Percentiles rank a stretch among this genome's conserved stretches.
Conservation (phyloP, 2,797 vertebrate species). For the Manis pentadactyla region DNA sequence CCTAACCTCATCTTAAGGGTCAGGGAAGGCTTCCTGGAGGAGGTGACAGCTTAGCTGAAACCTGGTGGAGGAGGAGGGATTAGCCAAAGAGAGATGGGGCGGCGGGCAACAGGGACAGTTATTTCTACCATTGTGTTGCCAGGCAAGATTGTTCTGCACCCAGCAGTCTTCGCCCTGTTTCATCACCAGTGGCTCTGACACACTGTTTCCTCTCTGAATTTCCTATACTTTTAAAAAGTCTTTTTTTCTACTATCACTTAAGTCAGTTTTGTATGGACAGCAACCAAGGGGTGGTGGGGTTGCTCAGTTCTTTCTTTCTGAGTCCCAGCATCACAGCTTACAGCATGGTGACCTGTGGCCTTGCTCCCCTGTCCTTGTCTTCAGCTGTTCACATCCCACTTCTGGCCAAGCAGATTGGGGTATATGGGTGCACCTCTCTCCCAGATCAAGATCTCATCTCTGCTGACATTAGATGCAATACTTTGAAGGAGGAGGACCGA, state of each 20-base stretch:
- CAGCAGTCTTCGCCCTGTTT: not conserved
- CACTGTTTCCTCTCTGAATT: not conserved
- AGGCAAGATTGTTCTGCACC: not conserved
- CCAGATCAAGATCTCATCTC: not conserved
- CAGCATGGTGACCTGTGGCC: not conserved
- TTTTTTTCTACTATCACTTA: not conserved
- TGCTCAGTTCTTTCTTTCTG: not conserved
- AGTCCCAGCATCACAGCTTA: not conserved
- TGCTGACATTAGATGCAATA: not conserved
- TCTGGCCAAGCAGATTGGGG: not conserved
- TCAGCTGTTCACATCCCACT: not conserved
- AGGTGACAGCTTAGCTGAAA: not conserved
- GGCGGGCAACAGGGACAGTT: not conserved
- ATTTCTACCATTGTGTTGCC: not conserved
- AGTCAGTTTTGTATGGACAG: not conserved
- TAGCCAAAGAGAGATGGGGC: not conserved
- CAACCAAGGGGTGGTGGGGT: not conserved
- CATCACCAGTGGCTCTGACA: not conserved
- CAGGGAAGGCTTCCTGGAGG: conserved; percentile 17
- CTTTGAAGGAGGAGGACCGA: not conserved
- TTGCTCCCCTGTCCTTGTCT: not conserved
- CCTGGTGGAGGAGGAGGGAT: not conserved
- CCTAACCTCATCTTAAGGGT: not conserved
- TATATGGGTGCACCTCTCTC: not conserved
- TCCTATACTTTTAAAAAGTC: not conserved